These are phyloP conservation scores for Moxostoma hubbsi DNA, from an alignment of 2,797 vertebrate genomes.

Conservation along the genomic window DNA sequence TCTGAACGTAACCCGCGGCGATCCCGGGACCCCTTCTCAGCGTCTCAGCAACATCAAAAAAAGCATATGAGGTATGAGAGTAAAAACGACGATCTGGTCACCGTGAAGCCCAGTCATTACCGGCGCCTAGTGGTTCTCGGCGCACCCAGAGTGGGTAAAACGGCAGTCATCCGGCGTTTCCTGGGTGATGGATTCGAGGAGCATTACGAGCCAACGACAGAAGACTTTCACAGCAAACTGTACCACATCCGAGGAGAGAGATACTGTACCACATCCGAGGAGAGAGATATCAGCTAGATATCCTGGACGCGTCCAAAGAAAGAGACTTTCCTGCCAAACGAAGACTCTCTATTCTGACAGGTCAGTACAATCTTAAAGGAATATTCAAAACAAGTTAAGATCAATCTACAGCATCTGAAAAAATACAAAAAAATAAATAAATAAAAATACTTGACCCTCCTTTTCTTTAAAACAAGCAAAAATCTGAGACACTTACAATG, in stretches of 20 bases:
- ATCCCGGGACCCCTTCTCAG: constrained; percentile 63
- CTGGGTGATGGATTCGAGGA: constrained; percentile 74
- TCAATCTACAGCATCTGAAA: too few relatives aligned
- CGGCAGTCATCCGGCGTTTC: constrained; percentile 73
- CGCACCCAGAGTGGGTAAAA: constrained; percentile 76
- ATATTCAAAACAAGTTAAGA: too few relatives aligned
- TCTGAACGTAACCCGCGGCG: constrained; percentile 56
- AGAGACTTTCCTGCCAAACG: constrained; percentile 78
- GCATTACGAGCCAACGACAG: constrained; percentile 72
- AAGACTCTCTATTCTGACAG: constrained; percentile 79
- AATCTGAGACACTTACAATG: too few relatives aligned
- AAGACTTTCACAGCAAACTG: constrained; percentile 81
- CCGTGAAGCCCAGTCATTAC: constrained; percentile 72
- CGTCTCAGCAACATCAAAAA: constrained; percentile 32
- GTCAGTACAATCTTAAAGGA: constrained; percentile 56
- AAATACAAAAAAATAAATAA: too few relatives aligned
- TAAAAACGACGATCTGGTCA: constrained; percentile 45
- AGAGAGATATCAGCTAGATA: constrained; percentile 75
- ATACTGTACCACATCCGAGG: constrained; percentile 78
- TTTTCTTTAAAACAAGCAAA: too few relatives aligned
- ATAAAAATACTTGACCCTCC: too few relatives aligned
- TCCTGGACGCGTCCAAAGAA: constrained; percentile 77
- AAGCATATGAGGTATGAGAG: constrained; percentile 21
- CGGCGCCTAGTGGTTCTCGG: constrained; percentile 78
- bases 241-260: constrained; percentile 75